A percentile compares a stretch with the other conserved stretches of the same genome.
phyloP scores from a whole-genome alignment of 2,888 invertebrate species.

The Calliopum simillimum region DNA sequence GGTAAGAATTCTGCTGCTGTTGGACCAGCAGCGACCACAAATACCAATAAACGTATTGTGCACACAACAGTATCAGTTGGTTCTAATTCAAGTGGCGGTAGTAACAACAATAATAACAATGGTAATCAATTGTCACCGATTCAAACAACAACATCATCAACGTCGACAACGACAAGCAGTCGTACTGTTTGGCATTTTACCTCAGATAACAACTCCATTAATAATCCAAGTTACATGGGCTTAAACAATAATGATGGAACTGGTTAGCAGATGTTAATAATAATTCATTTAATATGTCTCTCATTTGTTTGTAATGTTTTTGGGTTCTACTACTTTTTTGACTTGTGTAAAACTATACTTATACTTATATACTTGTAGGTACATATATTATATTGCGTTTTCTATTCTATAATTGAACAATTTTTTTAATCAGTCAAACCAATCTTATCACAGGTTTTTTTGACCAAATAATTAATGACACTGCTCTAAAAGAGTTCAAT shows the following conservation, averaged over 20 bases:
- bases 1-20: neutral
- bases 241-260: conserved; percentile 65
- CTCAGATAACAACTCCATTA: conserved; percentile 64
- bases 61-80: conserved; percentile 43
- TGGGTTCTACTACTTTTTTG: neutral
- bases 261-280: conserved; percentile 57
- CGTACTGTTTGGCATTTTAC: conserved; percentile 66
- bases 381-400: conserved; percentile 8
- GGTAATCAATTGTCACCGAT: conserved; percentile 44
- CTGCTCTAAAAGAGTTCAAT: neutral
- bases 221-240: conserved; percentile 67
- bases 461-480: too few relatives aligned
- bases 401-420: conserved; percentile 11
- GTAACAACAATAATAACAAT: conserved; percentile 55
- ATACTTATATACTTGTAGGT: conserved; percentile 10
- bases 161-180: conserved; percentile 56
- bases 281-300: conserved; percentile 32
- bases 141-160: conserved; percentile 48
- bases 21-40: conserved; percentile 27
- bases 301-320: conserved; percentile 19
- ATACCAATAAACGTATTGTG: conserved; percentile 39
- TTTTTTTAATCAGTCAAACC: neutral
- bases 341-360: conserved; percentile 9
- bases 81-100: conserved; percentile 51
- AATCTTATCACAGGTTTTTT: neutral